A percentile compares a stretch with the other conserved stretches of the same genome.
Evolutionary conservation across 2,888 invertebrate genomes (phyloP).

Genomic region (Ametastegia equiseti): DNA sequence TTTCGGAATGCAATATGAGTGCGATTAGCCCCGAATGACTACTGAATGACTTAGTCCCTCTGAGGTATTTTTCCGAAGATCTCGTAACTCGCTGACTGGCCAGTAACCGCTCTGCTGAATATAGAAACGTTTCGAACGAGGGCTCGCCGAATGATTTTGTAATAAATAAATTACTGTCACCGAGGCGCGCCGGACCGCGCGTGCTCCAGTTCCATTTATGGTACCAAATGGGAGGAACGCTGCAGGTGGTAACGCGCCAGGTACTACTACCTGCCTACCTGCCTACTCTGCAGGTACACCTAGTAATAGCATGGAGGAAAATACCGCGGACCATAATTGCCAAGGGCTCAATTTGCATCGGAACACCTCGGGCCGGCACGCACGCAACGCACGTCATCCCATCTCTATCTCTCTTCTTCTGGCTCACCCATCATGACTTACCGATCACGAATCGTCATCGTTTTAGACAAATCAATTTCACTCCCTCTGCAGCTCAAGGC

Average conservation of each 20-base stretch:
- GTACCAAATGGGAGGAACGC: conserved; percentile 63
- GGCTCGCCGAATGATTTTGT: conserved; percentile 45
- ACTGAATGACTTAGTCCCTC: conserved; percentile 6
- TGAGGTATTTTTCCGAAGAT: background rate
- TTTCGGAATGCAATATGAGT: background rate
- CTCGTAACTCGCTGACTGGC: background rate
- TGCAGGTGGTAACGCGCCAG: conserved; percentile 24
- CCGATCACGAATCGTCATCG: too few species aligned
- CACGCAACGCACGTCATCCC: background rate
- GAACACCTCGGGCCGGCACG: conserved; percentile 24
- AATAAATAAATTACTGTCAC: conserved; percentile 55
- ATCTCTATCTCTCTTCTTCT: background rate
- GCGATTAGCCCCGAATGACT: conserved; percentile 35
- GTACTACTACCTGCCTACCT: background rate
- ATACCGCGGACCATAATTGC: conserved; percentile 41
- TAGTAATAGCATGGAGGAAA: conserved; percentile 25
- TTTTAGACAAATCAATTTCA: too few species aligned
- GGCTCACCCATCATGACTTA: too few species aligned
- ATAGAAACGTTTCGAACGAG: conserved; percentile 35
- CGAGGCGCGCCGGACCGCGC: too few species aligned
- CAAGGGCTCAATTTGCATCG: conserved; percentile 45
- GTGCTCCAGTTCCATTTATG: conserved; percentile 72
- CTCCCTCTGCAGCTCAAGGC: too few species aligned
- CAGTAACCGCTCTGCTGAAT: background rate
- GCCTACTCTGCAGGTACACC: background rate